phyloP scores from a whole-genome alignment of 2,113 vertebrate species.

The Catharus minimus region DNA sequence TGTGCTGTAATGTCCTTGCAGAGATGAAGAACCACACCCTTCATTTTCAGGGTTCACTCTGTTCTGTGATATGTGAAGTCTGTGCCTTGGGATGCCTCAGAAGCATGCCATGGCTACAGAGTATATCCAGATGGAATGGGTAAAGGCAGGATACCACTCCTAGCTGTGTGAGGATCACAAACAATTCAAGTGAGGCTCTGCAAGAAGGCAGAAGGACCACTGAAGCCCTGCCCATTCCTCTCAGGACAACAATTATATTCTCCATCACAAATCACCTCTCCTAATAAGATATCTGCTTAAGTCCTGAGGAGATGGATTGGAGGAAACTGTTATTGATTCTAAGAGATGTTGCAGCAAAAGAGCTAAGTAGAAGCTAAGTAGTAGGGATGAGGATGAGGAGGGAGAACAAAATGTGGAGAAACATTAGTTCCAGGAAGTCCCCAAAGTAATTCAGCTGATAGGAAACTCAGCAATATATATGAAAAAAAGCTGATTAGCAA shows the following conservation, averaged over 20 bases:
- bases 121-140: background rate
- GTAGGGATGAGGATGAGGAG: background rate
- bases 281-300: background rate
- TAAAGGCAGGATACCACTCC: background rate
- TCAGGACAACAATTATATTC: background rate
- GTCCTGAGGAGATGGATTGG: background rate
- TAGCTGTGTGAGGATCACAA: background rate
- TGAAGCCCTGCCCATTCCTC: background rate
- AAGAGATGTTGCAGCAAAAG: background rate
- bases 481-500: background rate
- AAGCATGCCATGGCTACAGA: background rate
- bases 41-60: background rate
- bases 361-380: background rate
- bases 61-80: background rate
- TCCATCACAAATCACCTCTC: background rate
- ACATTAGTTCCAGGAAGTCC: background rate
- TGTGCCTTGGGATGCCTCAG: rapidly evolving
- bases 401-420: background rate
- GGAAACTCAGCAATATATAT: background rate
- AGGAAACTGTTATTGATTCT: background rate
- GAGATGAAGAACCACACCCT: background rate
- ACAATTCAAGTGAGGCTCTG: background rate
- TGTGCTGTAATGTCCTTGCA: rapidly evolving
- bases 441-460: background rate
- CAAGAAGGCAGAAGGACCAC: background rate